Percentiles rank a stretch among this genome's conserved stretches.
phyloP scores from a whole-genome alignment of 53 echinoderm and acorn worm species.

The Paracentrotus lividus region DNA sequence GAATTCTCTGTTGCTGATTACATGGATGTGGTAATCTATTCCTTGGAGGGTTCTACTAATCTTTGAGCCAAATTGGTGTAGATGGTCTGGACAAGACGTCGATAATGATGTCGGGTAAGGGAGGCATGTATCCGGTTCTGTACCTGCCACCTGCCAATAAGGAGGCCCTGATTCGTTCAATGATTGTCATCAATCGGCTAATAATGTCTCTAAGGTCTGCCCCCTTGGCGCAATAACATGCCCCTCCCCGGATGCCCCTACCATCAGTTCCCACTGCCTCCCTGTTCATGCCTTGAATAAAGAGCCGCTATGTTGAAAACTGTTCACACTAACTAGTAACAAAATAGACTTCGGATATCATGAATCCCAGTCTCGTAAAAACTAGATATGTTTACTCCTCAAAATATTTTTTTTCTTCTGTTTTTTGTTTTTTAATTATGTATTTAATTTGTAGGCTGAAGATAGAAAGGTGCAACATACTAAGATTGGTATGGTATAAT shows the following conservation, averaged over 20 bases:
- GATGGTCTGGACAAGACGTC: not conserved
- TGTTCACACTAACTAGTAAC: no score
- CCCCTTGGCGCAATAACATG: not conserved
- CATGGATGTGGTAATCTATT: not conserved
- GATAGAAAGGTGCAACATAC: no score
- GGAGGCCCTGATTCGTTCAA: not conserved
- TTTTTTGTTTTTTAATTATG: no score
- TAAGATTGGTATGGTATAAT: no score
- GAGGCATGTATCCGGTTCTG: not conserved
- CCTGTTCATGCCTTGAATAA: no score
- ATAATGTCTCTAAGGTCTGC: not conserved
- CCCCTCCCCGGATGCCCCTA: not conserved
- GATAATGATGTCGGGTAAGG: not conserved
- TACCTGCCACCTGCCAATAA: conserved; percentile 5
- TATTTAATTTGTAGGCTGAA: no score
- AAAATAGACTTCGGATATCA: no score
- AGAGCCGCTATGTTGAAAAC: no score
- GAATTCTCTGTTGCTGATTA: not conserved
- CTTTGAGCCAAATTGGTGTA: not conserved
- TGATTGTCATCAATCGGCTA: not conserved
- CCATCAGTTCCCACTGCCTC: no score
- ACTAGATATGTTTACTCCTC: no score
- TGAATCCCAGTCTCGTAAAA: no score
- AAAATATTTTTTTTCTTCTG: no score
- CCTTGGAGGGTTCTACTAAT: not conserved